Percentiles rank a stretch among this genome's conserved stretches.
Evolutionary conservation across 2,113 vertebrate genomes (phyloP).

Genomic region (Amphiprion ocellaris): DNA sequence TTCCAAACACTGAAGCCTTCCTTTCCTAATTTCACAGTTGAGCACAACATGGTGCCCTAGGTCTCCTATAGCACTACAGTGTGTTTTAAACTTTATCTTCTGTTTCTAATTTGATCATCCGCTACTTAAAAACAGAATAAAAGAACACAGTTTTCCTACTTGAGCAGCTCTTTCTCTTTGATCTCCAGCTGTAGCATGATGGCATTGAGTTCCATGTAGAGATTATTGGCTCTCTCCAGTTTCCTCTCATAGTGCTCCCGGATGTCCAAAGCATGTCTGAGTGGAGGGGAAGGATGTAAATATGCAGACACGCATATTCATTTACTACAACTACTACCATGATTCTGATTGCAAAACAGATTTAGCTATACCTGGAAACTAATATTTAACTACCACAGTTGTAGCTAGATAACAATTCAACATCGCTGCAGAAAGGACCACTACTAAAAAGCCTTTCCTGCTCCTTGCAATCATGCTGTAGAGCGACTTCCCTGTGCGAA

Average conservation of each 20-base stretch:
- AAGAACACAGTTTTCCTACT: slow-evolving; percentile 77
- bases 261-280: slow-evolving; percentile 95
- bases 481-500: no score
- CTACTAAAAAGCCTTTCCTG: no score
- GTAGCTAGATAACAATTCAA: no score
- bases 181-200: slow-evolving; percentile 98
- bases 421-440: no score
- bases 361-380: not conserved
- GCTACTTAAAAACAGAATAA: not conserved
- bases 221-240: slow-evolving; percentile 95
- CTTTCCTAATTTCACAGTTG: slow-evolving; percentile 9
- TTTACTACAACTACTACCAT: not conserved
- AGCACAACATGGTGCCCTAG: not conserved
- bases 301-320: not conserved
- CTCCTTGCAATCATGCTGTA: no score
- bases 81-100: not conserved
- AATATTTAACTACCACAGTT: not conserved
- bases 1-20: not conserved
- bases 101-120: not conserved
- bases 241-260: slow-evolving; percentile 97
- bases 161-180: slow-evolving; percentile 95
- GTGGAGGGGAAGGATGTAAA: slow-evolving; percentile 6
- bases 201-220: slow-evolving; percentile 98
- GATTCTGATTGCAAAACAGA: not conserved
- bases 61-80: not conserved